Conservation (phyloP, 2,113 vertebrate genomes). For the Ursus arctos region DNA sequence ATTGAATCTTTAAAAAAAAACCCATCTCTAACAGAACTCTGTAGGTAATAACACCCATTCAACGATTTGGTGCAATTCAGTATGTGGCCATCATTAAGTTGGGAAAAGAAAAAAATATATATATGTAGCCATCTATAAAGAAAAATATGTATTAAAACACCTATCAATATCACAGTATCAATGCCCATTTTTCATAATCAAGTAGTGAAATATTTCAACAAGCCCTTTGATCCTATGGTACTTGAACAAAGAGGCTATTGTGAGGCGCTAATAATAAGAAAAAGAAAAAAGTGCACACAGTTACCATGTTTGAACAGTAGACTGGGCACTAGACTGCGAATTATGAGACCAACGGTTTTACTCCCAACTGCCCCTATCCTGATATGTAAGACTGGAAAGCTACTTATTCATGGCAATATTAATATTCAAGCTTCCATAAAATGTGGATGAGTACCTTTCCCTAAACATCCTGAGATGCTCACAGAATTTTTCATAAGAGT, state of each 20-base stretch:
- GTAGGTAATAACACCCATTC: neutral
- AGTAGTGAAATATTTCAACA: constrained; percentile 43
- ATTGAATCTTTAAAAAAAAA: neutral
- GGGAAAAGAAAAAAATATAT: neutral
- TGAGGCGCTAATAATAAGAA: neutral
- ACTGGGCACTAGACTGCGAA: neutral
- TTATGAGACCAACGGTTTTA: neutral
- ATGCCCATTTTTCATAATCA: neutral
- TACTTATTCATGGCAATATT: neutral
- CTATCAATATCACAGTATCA: neutral
- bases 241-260: neutral
- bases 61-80: neutral
- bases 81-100: neutral
- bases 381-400: neutral
- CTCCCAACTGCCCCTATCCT: neutral
- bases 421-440: neutral
- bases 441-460: neutral
- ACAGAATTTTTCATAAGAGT: neutral
- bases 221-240: neutral
- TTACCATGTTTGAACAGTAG: neutral
- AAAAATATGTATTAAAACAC: neutral
- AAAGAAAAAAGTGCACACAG: neutral
- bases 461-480: neutral
- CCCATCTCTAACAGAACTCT: neutral
- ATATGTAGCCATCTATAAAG: neutral